Base-by-base conservation (phyloP, 2,797 vertebrate genomes). In the Bovichtus variegatus region DNA sequence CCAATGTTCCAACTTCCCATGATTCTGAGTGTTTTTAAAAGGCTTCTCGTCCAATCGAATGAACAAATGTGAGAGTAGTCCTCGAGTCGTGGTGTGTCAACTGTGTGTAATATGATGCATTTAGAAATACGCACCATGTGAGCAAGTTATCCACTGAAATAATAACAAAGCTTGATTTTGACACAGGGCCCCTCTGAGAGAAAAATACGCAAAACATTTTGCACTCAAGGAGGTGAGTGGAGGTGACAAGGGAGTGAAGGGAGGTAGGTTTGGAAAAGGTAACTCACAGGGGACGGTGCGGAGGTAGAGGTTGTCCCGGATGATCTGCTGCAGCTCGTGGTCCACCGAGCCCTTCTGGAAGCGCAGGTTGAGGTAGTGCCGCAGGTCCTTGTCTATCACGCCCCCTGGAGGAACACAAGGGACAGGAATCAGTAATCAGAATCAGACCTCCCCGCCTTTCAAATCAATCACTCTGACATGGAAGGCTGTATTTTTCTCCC, bases 291-390 rank as follows among this genome's bases (percentile, higher is more conserved):
- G 98, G 89, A 99, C 95, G 0, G 98, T 99, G 79, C 98, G 97
- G 91, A 99, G 97, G 96, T 99, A 99, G 92, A 99, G 97, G 91
- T 99, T 99, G 95, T 99, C 98, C 90, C 98, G 96, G 93, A 99
- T 99, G 92, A 98, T 98, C 95, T 99, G 98, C 93, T 99, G 98
- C 62, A 99, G 96, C 93, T 99, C 97, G 93, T 99, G 98, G 93
- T 99, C 98, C 85, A 99, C 96, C 0, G 98, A 99, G 64, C 97
- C 97, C 86, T 99, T 99, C 96, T 99, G 98, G 95, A 99, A 99
- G 84, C 98, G 96, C 81, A 99, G 95, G 93, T 97, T 99, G 96
- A 99, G 98, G 97, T 99, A 99, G 96, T 95, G 97, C 90, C 97
- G 97, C 91, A 99, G 97, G 95, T 99, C 98, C 89, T 98, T 98